These are phyloP conservation scores for Lanius collurio DNA, from an alignment of 2,113 vertebrate species.

Conservation along the genomic window DNA sequence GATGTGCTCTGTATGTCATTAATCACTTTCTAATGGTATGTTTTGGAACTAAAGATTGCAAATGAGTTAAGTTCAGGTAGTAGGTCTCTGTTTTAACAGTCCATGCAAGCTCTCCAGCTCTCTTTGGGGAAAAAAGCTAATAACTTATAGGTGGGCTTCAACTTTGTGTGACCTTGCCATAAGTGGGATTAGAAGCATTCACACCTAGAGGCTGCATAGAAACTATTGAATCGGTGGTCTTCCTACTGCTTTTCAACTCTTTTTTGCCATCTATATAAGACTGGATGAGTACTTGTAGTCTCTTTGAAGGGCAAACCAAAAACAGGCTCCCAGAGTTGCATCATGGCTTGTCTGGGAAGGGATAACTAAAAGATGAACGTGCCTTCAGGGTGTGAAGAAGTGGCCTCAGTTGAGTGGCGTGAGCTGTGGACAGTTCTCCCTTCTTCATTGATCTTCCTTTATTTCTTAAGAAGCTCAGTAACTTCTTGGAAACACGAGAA, in stretches of 20 bases:
- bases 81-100: background rate
- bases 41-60: background rate
- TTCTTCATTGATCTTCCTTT: background rate
- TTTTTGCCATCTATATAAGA: background rate
- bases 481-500: background rate
- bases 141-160: background rate
- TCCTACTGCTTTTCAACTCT: background rate
- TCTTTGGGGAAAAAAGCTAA: background rate
- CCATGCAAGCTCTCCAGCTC: background rate
- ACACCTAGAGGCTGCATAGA: background rate
- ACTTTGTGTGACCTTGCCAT: background rate
- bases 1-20: background rate
- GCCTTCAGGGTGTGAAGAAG: background rate
- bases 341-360: background rate
- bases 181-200: background rate
- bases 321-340: background rate
- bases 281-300: background rate
- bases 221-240: background rate
- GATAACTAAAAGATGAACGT: fast-evolving
- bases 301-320: background rate
- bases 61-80: background rate
- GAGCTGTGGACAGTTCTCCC: background rate
- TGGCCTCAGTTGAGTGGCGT: background rate
- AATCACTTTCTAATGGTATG: background rate
- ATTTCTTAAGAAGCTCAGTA: background rate